These are phyloP conservation scores for Archips xylosteana DNA, from an alignment of 2,888 invertebrate genomes.

Conservation along the genomic window DNA sequence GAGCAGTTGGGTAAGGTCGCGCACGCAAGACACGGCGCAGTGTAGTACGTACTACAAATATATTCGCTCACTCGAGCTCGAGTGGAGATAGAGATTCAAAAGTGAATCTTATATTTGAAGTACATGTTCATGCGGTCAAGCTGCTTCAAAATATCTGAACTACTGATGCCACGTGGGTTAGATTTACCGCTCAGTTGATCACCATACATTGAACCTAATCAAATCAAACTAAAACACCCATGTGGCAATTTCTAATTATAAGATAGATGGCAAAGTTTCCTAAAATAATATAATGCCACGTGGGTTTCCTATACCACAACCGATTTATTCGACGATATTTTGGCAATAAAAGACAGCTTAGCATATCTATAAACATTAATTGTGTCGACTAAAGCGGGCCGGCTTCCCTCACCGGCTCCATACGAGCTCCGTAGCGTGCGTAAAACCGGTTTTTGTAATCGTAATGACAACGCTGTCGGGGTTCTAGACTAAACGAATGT, in stretches of 20 bases:
- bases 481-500: slow-evolving; percentile 40
- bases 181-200: no score
- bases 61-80: not conserved
- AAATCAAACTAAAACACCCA: not conserved
- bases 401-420: slow-evolving; percentile 37
- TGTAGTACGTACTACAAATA: slow-evolving; percentile 1
- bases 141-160: no score
- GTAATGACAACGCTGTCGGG: slow-evolving; percentile 43
- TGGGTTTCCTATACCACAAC: slow-evolving; percentile 5
- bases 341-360: slow-evolving; percentile 42
- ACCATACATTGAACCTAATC: no score
- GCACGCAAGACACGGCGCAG: slow-evolving; percentile 17
- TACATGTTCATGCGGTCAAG: not conserved
- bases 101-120: not conserved
- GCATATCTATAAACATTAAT: slow-evolving; percentile 38
- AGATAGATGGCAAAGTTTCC: not conserved
- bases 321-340: slow-evolving; percentile 34
- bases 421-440: slow-evolving; percentile 41
- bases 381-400: slow-evolving; percentile 30
- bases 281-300: slow-evolving; percentile 8
- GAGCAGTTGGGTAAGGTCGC: slow-evolving; percentile 38
- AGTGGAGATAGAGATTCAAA: not conserved
- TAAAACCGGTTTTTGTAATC: slow-evolving; percentile 44
- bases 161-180: no score
- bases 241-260: not conserved